A percentile compares a stretch with the other conserved stretches of the same genome.
Evolutionary conservation across 2,797 vertebrate species (phyloP).

Genomic region (Hypotaenidia okinawae): DNA sequence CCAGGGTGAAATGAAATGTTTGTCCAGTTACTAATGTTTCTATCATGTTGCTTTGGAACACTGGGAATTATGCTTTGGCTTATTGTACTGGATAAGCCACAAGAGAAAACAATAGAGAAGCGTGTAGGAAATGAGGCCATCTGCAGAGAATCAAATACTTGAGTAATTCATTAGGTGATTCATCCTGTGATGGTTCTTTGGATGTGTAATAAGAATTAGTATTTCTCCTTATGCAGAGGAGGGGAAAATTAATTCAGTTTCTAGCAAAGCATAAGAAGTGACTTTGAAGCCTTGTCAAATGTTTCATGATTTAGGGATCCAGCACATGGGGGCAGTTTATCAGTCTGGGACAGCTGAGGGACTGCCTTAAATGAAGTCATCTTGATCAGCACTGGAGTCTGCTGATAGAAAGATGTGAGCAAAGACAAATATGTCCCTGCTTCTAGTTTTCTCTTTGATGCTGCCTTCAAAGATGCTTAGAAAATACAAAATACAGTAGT

Average conservation of each 20-base stretch:
- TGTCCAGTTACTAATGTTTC: neutral
- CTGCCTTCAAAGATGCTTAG: neutral
- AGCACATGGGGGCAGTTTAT: neutral
- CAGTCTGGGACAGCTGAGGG: neutral
- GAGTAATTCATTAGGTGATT: slow-evolving; percentile 54
- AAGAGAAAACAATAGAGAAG: neutral
- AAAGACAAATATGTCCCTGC: neutral
- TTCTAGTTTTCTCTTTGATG: neutral
- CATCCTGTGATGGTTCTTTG: slow-evolving; percentile 23
- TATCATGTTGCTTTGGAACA: neutral
- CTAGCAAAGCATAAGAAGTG: neutral
- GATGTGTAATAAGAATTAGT: slow-evolving; percentile 20
- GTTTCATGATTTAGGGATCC: neutral
- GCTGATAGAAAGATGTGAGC: neutral
- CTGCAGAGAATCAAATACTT: slow-evolving; percentile 8
- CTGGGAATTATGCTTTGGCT: neutral
- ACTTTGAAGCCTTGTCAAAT: neutral
- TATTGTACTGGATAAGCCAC: neutral
- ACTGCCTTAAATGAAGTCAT: neutral
- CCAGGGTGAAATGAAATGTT: neutral
- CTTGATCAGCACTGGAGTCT: neutral
- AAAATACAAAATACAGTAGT: neutral
- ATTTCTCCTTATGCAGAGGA: neutral
- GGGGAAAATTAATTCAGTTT: slow-evolving; percentile 27
- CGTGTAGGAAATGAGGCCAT: neutral